Evolutionary conservation across 2,113 vertebrate genomes (phyloP).

Genomic region (Seriola aureovittata): DNA sequence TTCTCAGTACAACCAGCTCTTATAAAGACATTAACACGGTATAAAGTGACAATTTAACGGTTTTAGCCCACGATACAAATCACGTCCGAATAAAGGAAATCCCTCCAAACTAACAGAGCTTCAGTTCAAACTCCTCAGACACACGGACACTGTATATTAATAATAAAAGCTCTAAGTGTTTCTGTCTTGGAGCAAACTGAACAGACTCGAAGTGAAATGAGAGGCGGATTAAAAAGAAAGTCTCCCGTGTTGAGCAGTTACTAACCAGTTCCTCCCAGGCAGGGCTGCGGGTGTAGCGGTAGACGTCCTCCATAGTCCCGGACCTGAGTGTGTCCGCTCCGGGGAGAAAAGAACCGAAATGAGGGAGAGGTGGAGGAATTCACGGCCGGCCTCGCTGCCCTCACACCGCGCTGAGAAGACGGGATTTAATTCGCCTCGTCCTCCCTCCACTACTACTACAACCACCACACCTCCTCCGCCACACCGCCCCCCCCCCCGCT

Average conservation of each 20-base stretch:
- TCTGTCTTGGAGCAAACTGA: background rate
- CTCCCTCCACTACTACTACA: slow-evolving; percentile 38
- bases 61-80: background rate
- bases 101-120: background rate
- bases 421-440: slow-evolving; percentile 40
- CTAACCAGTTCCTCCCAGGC: slow-evolving; percentile 90
- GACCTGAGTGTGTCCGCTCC: slow-evolving; percentile 59
- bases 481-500: slow-evolving; percentile 19
- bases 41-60: background rate
- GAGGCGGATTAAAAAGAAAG: background rate
- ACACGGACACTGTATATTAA: background rate
- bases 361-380: slow-evolving; percentile 45
- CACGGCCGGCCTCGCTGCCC: slow-evolving; percentile 40
- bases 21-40: background rate
- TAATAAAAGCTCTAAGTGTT: background rate
- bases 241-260: slow-evolving; percentile 38
- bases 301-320: slow-evolving; percentile 88
- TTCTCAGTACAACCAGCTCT: too few species aligned
- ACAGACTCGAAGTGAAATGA: background rate
- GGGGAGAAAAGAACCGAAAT: slow-evolving; percentile 21
- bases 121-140: background rate
- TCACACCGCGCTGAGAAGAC: slow-evolving; percentile 22
- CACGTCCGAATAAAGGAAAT: background rate
- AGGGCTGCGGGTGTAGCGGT: slow-evolving; percentile 87
- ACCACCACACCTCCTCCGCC: background rate